Base-by-base conservation (phyloP, 1,140 invertebrate species). In the Aphidius gifuensis region DNA sequence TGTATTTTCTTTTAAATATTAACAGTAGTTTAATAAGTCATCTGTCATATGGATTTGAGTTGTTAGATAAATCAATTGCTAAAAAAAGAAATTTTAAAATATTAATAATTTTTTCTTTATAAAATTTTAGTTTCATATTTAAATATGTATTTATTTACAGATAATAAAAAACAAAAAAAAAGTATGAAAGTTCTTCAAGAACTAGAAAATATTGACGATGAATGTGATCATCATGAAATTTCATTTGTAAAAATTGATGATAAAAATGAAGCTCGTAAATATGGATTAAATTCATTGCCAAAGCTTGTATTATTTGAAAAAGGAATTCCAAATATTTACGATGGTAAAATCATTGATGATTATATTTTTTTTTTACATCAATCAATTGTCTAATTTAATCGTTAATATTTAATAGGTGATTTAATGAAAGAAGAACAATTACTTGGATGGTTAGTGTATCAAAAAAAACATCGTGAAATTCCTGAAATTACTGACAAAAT, bases 161-260 rank as follows among this genome's bases (percentile, higher is more conserved):
- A 96, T 83, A 92, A 96, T 75, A 94, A 93, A 80, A 90, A 94
- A 69, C 91, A 94, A 71, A 91, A 93, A 76, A 93, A 94, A 76
- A 94, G 92, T 74, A 88, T 93, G 77, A 93, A 94, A 79, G 85
- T 95, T 56, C 81, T 97, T 50, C 79, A 83, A 42, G 93, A 96
- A 80, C 79, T 97, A 69, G 94, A 96, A 83, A 96, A 94, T 72
- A 96, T 97, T 69, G 93, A 96, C 73, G 93, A 96, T 76, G 93
- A 96, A 74, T 94, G 92, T 78, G 93, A 96, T 79, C 87, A 92
- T 73, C 92, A 93, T 73, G 91, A 92, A 70, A 95, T 97, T 69
- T 91, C 91, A 21, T 94, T 97, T 75, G 93, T 96, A 2, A 97
- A 97, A 77, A 95, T 96, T 65, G 91, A 92, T 72, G 92, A 96